Base-by-base conservation (phyloP, 2,888 invertebrate genomes). In the Agonopterix subpropinquella region DNA sequence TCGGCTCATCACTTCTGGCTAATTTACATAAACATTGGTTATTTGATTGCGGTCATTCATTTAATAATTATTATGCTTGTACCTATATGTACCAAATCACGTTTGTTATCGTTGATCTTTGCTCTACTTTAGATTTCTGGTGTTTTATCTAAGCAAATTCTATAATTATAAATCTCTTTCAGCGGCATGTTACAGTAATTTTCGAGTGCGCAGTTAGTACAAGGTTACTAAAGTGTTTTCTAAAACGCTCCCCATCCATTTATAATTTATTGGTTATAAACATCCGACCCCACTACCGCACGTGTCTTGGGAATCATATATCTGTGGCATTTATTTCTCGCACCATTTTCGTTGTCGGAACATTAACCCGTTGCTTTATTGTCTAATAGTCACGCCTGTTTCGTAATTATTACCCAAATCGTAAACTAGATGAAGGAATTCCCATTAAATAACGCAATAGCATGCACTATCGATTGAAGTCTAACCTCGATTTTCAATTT, bases 231-330 rank as follows among this genome's bases (percentile, higher is more conserved):
- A 48, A 49, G 48, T 51, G 62, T 58, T 64, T 59, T 58, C 53
- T 53, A 53, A 67, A 73, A 67, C 62, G 62, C 63, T 62, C 64
- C 62, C 64, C 61, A 63, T 64, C 60, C 69, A 68, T 72, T 73
- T 68, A 68, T 67, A 69, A 73, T 77, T 77, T 75, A 80, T 74
- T 70, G 59, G 63, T 64, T 62, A 71, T 72, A 67, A 75, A 71
- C 62, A 62, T 61, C 61, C 62, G 57, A 63, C 66, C 63, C 64
- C 57, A 64, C 61, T 57, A 57, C 54, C 49, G 63, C 71, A 70
- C 67, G 70, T 73, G 70, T 66, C 65, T 71, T 57, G 65, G 65
- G 70, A 65, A 65, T 70, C 59, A 61, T 68, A 66, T 71, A 70
- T 63, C 67, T 59, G 60, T 64, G 68, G 71, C 67, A 69, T 73